These are phyloP conservation scores for Nesidiocoris tenuis DNA, from an alignment of 2,888 invertebrate species.

Conservation along the genomic window DNA sequence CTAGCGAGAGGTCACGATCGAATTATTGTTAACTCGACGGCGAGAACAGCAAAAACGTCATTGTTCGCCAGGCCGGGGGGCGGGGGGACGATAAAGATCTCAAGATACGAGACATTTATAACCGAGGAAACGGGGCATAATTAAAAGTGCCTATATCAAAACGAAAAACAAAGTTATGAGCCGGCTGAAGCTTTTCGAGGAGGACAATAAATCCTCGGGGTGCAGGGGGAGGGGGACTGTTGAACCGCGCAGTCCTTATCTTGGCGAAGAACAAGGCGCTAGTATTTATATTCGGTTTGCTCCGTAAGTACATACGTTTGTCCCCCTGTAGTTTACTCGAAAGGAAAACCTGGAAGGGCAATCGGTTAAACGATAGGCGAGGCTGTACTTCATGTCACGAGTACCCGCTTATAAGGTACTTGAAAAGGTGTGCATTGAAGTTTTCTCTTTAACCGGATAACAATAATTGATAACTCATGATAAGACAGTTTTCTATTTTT, in stretches of 20 bases:
- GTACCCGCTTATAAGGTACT: no score
- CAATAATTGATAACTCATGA: no score
- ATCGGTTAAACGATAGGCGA: background rate
- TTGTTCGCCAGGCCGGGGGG: background rate
- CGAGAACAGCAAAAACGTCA: background rate
- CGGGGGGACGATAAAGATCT: constrained; percentile 30
- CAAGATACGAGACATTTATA: constrained; percentile 39
- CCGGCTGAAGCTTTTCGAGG: constrained; percentile 2
- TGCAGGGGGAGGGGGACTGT: constrained; percentile 5
- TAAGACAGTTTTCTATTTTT: no score
- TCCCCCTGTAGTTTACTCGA: background rate
- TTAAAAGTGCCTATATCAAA: constrained; percentile 32
- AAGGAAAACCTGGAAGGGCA: background rate
- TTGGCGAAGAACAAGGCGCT: constrained; percentile 16
- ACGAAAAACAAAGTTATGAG: constrained; percentile 9
- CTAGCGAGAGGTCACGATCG: background rate
- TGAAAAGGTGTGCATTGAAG: no score
- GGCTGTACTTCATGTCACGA: background rate
- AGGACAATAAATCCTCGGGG: constrained; percentile 20
- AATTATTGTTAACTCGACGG: background rate
- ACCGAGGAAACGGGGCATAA: constrained; percentile 36
- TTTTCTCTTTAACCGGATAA: no score
- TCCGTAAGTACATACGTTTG: background rate
- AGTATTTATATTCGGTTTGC: constrained; percentile 33
- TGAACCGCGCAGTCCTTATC: constrained; percentile 11